phyloP scores from a whole-genome alignment of 2,113 vertebrate genomes.

The Amphiprion percula region DNA sequence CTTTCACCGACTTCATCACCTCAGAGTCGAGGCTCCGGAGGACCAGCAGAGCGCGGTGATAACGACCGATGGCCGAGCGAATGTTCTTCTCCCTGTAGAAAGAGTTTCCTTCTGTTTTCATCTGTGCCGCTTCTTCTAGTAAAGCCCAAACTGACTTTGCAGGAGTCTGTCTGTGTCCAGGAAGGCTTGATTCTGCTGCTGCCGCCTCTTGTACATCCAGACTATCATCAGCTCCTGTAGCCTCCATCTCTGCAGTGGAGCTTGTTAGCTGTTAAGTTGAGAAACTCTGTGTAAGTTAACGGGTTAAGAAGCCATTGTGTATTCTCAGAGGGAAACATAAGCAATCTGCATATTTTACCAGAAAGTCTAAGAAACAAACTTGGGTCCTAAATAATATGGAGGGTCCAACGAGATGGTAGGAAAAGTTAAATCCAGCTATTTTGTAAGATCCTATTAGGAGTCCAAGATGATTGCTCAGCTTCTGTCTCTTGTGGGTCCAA shows the following conservation, averaged over 20 bases:
- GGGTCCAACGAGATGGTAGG: no score
- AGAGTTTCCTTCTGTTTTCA: slow-evolving; percentile 89
- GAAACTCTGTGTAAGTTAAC: neutral
- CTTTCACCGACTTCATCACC: slow-evolving; percentile 80
- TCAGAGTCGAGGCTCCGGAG: slow-evolving; percentile 88
- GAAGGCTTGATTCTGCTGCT: slow-evolving; percentile 17
- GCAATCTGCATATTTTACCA: no score
- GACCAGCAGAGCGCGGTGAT: slow-evolving; percentile 90
- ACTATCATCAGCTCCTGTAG: slow-evolving; percentile 31
- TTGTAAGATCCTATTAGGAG: no score
- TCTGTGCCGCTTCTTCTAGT: slow-evolving; percentile 84
- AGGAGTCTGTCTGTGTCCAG: slow-evolving; percentile 17
- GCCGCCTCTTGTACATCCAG: slow-evolving; percentile 19
- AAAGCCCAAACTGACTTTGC: slow-evolving; percentile 68
- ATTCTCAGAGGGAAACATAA: neutral
- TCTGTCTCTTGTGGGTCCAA: no score
- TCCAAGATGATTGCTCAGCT: no score
- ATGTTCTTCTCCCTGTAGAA: slow-evolving; percentile 88
- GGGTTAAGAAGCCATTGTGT: neutral
- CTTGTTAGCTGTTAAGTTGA: slow-evolving; percentile 10
- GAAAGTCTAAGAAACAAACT: no score
- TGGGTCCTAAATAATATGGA: no score
- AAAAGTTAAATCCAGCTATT: no score
- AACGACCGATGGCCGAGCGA: slow-evolving; percentile 89
- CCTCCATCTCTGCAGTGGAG: slow-evolving; percentile 66